Evolutionary conservation across 30 jellyfish, hydroid and myxozoan genomes (phyloP).

Genomic region (Pseudorhiza aurosa): DNA sequence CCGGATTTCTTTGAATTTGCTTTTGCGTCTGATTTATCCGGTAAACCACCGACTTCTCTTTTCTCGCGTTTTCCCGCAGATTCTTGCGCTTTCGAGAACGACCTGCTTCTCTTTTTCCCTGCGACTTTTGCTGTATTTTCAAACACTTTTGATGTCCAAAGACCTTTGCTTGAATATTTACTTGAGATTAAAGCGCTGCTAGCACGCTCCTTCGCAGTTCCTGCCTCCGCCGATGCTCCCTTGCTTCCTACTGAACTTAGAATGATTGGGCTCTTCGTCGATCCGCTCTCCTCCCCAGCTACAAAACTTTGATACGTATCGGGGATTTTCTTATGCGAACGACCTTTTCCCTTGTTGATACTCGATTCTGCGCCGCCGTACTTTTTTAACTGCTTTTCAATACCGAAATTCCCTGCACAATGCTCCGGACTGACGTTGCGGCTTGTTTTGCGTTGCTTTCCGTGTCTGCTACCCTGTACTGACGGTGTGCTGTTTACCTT

Average conservation of each 20-base stretch:
- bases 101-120: slow-evolving; percentile 50
- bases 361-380: not conserved
- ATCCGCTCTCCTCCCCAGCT: not conserved
- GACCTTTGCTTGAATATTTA: not conserved
- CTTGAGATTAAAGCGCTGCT: not conserved
- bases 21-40: slow-evolving; percentile 4
- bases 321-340: not conserved
- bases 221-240: not conserved
- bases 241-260: not conserved
- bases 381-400: not conserved
- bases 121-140: slow-evolving; percentile 2
- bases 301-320: not conserved
- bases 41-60: slow-evolving; percentile 16
- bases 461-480: not conserved
- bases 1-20: slow-evolving; percentile 46
- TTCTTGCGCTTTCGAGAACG: slow-evolving; percentile 44
- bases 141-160: not conserved
- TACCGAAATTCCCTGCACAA: not conserved
- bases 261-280: not conserved
- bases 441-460: no score
- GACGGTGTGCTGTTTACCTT: not conserved
- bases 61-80: slow-evolving; percentile 45
- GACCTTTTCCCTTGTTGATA: not conserved
- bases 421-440: not conserved
- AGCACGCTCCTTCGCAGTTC: slow-evolving; percentile 1